Conservation (phyloP, 2,888 invertebrate species). For the Brachypterus glaber region DNA sequence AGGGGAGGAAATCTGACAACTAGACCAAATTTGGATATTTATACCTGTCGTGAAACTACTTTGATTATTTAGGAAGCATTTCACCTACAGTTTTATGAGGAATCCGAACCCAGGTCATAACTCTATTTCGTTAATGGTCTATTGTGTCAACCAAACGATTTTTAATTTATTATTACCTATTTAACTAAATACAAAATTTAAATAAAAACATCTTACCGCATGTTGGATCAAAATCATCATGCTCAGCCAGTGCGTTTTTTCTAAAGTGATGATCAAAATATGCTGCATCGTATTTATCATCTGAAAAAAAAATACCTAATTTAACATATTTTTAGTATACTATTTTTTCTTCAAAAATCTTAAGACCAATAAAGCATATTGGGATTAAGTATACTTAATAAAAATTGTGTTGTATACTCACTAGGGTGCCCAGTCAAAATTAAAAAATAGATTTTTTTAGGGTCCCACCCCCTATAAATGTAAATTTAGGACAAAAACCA, state of each 20-base stretch:
- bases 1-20: too few relatives aligned
- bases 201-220: constrained; percentile 37
- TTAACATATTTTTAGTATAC: neutral
- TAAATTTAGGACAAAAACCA: too few relatives aligned
- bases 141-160: neutral
- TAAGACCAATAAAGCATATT: neutral
- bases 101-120: too few relatives aligned
- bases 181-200: too few relatives aligned
- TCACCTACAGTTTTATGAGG: too few relatives aligned
- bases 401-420: too few relatives aligned
- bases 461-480: too few relatives aligned
- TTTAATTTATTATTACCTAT: neutral
- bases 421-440: too few relatives aligned
- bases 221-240: constrained; percentile 38
- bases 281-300: constrained; percentile 33
- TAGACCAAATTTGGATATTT: too few relatives aligned
- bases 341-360: neutral
- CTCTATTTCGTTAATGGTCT: neutral
- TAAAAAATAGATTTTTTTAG: too few relatives aligned
- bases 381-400: neutral
- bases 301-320: constrained; percentile 24
- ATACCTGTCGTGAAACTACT: too few relatives aligned
- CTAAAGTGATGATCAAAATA: constrained; percentile 44
- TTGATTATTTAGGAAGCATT: too few relatives aligned
- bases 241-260: constrained; percentile 43